Base-by-base conservation (phyloP, 2,113 vertebrate genomes). In the Phalacrocorax carbo region DNA sequence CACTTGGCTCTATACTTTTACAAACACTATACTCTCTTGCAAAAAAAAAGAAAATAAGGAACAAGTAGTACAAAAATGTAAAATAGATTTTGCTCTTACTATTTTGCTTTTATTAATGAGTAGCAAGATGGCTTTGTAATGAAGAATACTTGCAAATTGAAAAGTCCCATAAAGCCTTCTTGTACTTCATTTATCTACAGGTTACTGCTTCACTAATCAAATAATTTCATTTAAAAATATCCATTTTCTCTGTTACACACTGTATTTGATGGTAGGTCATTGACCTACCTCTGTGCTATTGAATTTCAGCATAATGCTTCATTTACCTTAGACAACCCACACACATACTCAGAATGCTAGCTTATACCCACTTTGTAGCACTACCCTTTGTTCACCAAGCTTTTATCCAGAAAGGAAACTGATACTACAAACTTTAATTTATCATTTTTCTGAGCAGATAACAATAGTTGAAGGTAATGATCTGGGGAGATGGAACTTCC, bases 301-400 rank as follows among this genome's bases (percentile, higher is more conserved):
- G 90, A 97, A 96, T 95, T 89, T 85, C 88, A 79, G 46, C 42
- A 92, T 79, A 96, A 93, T 88, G 92, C 54, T 87, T 96, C 93
- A 96, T 97, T 96, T 97, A 86, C 88, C 65, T 93, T 79, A 46
- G 40, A 29, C 82, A 96, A 10, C 94, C 93, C 89, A 95, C 14
- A 0, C 92, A 87, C 82, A 44, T 32, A 86, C 42, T 66, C 60
- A 65, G 52, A 94, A 80, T 40, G 73, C 40, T 80, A 76, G 19
- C 64, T 82, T 82, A 30, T 36, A 54, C 18, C 17, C 57, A 60
- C 62, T 93, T 90, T 92, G 78, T 69, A 76, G n/a, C 38, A 69
- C 40, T 64, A 65, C 23, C 7, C 6, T 96, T 97, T 96, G 87
- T 95, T 95, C 87, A 48, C n/a, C 44, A 89, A 86, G 64, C 82